Conservation (phyloP, 2,113 vertebrate species). For the Jaculus jaculus region DNA sequence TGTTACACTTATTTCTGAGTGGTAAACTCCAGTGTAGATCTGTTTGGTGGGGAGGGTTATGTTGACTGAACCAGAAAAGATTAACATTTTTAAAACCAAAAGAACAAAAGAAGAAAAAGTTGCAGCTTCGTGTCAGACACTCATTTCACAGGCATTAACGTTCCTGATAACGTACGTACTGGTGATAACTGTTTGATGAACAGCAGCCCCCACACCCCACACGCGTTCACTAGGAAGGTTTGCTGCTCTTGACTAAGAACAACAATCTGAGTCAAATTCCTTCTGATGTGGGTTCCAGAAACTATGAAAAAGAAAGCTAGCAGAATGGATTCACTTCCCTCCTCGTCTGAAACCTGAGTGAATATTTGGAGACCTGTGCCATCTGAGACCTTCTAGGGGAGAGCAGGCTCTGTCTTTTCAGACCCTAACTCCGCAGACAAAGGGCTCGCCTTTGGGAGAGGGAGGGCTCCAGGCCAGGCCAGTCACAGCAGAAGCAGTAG, state of each 20-base stretch:
- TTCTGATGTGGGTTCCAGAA: background rate
- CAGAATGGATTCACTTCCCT: background rate
- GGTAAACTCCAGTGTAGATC: constrained; percentile 1
- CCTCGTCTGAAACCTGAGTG: background rate
- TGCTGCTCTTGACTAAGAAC: background rate
- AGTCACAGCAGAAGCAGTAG: constrained; percentile 37
- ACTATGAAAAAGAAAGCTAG: background rate
- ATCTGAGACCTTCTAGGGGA: background rate
- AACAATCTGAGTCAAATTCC: background rate
- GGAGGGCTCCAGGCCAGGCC: background rate
- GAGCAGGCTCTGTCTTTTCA: background rate
- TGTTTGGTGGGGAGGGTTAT: background rate
- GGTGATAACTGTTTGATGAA: too few relatives aligned
- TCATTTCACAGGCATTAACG: constrained; percentile 44
- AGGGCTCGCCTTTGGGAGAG: background rate
- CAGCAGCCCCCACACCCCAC: too few relatives aligned
- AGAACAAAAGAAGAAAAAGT: background rate
- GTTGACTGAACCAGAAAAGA: constrained; percentile 46
- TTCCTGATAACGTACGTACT: too few relatives aligned
- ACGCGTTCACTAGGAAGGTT: background rate
- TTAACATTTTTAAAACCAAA: constrained; percentile 51
- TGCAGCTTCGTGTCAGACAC: constrained; percentile 61
- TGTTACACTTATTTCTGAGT: background rate
- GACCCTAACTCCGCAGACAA: constrained; percentile 18
- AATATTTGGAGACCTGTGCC: background rate